Evolutionary conservation across 2,113 vertebrate species (phyloP), one percentile per base, ranked within the genome.

Genomic region (Calypte anna): DNA sequence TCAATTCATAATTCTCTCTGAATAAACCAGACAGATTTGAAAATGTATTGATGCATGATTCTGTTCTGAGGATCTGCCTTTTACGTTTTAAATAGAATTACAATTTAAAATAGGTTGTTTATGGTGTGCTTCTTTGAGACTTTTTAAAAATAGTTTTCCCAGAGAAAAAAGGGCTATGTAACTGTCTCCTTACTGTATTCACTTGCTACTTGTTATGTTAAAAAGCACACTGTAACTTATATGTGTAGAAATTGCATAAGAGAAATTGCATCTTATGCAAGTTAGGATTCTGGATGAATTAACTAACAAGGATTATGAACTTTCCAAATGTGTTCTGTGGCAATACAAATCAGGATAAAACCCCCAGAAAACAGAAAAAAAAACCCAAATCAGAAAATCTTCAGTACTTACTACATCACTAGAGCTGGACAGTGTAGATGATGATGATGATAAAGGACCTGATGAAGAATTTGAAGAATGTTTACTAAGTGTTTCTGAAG

Each of bases 401-500:
- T 15, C 46, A 69, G 77, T 84, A 99, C 99, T 99, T 96, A 99
- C 99, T 67, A 98, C 99, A 23, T 99, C 99, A 44, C 99, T 99
- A 93, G 99, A 99, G 94, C 98, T 99, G 97, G 99, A 99, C 73
- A 98, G 96, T 1, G 98, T 98, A 83, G 99, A 99, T 4, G 98
- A 99, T 2, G 98, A 98, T 2, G 99, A 98, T 16, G 99, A 99
- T 62, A 98, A 97, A 31, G 98, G 98, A 53, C 99, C 98, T 72
- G 99, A 99, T 58, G 99, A 99, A 88, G 98, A 99, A 70, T 98
- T 99, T 84, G 99, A 99, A 96, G 99, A 99, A 87, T 98, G 98
- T 98, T 99, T 99, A 97, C 98, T 98, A 94, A 98, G 97, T 18
- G 98, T 97, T 91, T 98, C 92, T 97, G 98, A 96, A 96, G 97